These are phyloP conservation scores for Gymnoscopelus microlampas DNA, from an alignment of 2,797 vertebrate genomes.

Conservation along the genomic window DNA sequence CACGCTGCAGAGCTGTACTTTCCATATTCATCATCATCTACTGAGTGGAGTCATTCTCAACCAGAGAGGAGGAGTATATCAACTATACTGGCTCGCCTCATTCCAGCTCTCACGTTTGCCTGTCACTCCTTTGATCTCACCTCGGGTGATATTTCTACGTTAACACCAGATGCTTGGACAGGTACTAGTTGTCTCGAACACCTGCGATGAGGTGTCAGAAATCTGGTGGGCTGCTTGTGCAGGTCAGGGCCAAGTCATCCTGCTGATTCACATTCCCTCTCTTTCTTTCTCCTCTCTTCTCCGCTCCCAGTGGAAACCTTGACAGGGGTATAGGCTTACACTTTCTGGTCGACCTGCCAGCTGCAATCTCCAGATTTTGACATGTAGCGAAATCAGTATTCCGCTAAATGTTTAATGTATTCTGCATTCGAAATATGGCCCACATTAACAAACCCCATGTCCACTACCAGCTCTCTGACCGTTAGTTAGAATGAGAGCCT, in stretches of 20 bases:
- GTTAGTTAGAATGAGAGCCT: no score
- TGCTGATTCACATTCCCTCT: conserved; percentile 47
- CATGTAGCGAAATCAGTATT: conserved; percentile 60
- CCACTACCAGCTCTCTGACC: no score
- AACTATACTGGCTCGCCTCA: conserved; percentile 16
- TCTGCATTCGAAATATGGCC: not conserved
- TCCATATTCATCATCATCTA: conserved; percentile 51
- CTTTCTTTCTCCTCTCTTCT: conserved; percentile 35
- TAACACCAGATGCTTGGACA: conserved; percentile 60
- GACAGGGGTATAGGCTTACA: conserved; percentile 36
- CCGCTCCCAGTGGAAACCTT: conserved; percentile 16
- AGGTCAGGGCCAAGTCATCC: conserved; percentile 50
- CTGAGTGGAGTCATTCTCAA: conserved; percentile 25
- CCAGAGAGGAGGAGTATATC: conserved; percentile 7
- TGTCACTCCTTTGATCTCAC: conserved; percentile 57
- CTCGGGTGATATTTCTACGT: conserved; percentile 42
- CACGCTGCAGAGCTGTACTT: conserved; percentile 21
- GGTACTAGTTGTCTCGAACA: conserved; percentile 54
- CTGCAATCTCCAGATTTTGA: conserved; percentile 29
- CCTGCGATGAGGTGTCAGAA: conserved; percentile 66
- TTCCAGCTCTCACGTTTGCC: conserved; percentile 25
- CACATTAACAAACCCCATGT: no score
- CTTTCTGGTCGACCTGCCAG: conserved; percentile 35
- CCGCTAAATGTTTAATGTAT: conserved; percentile 38
- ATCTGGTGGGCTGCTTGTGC: conserved; percentile 21